A percentile compares a stretch with the other conserved stretches of the same genome.
Evolutionary conservation across 2,113 vertebrate species (phyloP).

Genomic region (Felis chaus): DNA sequence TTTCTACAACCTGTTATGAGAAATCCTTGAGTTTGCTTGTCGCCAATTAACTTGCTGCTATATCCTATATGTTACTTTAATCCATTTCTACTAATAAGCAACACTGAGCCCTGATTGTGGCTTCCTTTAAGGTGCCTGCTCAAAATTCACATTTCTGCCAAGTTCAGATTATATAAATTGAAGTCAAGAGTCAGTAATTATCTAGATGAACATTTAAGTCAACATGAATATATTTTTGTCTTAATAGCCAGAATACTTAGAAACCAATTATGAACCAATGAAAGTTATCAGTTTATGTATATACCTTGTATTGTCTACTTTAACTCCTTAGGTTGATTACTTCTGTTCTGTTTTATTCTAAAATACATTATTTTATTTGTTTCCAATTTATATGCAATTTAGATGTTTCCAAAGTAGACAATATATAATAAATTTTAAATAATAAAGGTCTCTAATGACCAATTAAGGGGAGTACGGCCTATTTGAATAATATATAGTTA

Average conservation of each 20-base stretch:
- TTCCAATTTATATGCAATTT: background rate
- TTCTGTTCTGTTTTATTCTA: background rate
- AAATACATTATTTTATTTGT: background rate
- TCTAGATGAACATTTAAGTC: background rate
- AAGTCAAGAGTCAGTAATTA: constrained; percentile 39
- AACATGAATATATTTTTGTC: background rate
- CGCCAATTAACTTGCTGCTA: background rate
- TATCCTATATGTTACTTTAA: background rate
- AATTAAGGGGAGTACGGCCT: background rate
- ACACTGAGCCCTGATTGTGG: background rate
- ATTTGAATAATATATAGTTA: background rate
- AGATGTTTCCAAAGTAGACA: background rate
- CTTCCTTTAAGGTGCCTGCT: background rate
- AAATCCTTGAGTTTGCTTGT: background rate
- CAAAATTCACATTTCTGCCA: constrained; percentile 20
- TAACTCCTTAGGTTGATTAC: background rate
- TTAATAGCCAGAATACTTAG: background rate
- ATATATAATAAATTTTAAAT: background rate
- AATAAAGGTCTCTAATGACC: background rate
- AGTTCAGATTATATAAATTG: constrained; percentile 15
- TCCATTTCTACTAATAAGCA: background rate
- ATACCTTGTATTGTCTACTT: background rate
- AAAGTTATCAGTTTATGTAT: background rate
- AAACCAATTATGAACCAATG: background rate
- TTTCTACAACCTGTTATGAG: background rate